phyloP scores from a whole-genome alignment of 2,113 vertebrate genomes.

The Chamaea fasciata region DNA sequence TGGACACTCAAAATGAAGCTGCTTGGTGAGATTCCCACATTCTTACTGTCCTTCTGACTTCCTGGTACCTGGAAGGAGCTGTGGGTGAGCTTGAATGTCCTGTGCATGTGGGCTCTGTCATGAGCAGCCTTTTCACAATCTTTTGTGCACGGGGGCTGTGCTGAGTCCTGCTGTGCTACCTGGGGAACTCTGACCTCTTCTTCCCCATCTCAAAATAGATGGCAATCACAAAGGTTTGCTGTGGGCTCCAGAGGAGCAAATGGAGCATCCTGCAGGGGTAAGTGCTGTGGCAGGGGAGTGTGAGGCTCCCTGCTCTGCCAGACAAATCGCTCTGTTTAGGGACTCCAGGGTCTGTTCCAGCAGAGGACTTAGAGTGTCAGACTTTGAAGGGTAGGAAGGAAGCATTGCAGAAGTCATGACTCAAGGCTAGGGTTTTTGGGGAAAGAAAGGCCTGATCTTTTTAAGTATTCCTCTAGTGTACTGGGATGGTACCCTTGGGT shows the following conservation, averaged over 20 bases:
- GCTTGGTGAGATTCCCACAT: not conserved
- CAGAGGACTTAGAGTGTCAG: not conserved
- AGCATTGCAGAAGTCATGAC: not conserved
- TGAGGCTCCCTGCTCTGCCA: not conserved
- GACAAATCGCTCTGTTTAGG: rapidly evolving
- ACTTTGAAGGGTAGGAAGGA: not conserved
- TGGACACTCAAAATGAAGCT: not conserved
- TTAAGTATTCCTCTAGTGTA: not conserved
- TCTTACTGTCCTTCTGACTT: not conserved
- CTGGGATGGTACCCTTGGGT: not conserved
- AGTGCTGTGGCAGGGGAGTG: not conserved
- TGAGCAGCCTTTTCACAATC: not conserved
- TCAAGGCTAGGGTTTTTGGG: not conserved
- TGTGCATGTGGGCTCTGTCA: not conserved
- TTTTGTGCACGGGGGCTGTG: not conserved
- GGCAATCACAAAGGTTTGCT: not conserved
- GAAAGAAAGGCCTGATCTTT: rapidly evolving
- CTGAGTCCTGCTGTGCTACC: rapidly evolving
- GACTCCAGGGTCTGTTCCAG: not conserved
- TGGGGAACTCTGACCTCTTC: not conserved
- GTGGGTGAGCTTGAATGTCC: rapidly evolving
- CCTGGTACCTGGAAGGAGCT: not conserved
- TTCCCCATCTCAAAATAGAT: rapidly evolving
- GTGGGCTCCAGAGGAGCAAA: not conserved
- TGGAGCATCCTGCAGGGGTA: not conserved